Conservation (phyloP, 2,797 vertebrate genomes). For the Halcyon badia region DNA sequence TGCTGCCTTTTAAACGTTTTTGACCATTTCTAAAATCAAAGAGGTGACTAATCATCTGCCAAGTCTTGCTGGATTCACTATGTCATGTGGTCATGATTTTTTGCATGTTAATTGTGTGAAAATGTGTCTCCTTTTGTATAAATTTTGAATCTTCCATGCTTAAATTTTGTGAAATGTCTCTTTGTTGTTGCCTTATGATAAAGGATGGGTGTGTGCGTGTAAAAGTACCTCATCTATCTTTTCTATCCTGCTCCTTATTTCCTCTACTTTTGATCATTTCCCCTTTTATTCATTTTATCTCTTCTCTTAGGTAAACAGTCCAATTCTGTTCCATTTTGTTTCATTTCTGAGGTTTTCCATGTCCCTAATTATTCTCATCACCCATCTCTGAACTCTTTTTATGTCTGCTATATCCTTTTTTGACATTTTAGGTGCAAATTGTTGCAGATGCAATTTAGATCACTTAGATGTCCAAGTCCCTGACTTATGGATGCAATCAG, state of each 20-base stretch:
- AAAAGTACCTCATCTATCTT: background rate
- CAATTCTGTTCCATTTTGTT: slow-evolving; percentile 59
- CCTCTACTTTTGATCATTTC: background rate
- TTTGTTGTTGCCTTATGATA: slow-evolving; percentile 16
- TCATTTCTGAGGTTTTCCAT: slow-evolving; percentile 42
- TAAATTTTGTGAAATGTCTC: background rate
- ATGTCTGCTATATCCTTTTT: slow-evolving; percentile 39
- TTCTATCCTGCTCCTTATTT: background rate
- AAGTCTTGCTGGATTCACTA: background rate
- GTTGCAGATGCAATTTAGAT: slow-evolving; percentile 68
- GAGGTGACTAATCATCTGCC: background rate
- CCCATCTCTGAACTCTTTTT: slow-evolving; percentile 31
- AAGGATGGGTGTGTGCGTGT: background rate
- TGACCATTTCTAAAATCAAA: background rate
- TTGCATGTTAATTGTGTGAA: background rate
- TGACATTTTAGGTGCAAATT: slow-evolving; percentile 67
- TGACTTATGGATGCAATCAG: slow-evolving; percentile 73
- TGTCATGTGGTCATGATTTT: background rate
- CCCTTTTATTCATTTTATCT: slow-evolving; percentile 14
- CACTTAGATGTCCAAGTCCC: slow-evolving; percentile 64
- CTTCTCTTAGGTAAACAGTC: slow-evolving; percentile 46
- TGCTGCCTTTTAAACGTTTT: background rate
- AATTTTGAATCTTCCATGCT: background rate
- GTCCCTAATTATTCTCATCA: slow-evolving; percentile 55
- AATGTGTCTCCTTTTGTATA: background rate